Conservation (phyloP, 1,140 invertebrate genomes). For the Euwallacea fornicatus region DNA sequence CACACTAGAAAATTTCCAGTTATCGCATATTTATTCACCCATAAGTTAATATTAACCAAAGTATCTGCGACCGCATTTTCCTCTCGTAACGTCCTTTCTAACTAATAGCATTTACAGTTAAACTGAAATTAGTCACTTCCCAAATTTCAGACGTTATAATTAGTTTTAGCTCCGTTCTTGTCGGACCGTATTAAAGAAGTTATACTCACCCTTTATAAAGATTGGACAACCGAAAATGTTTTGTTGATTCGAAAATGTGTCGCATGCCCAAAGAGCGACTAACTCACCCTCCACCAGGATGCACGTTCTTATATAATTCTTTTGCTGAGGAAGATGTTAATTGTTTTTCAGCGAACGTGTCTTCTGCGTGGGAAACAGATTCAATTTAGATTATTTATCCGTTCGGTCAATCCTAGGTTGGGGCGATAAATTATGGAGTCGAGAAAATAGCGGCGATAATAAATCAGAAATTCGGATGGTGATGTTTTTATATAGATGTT, state of each 20-base stretch:
- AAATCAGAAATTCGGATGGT: too few relatives aligned
- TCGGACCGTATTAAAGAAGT: constrained; percentile 14
- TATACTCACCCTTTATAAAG: constrained; percentile 11
- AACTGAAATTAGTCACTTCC: constrained; percentile 34
- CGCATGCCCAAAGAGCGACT: background rate
- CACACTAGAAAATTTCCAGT: too few relatives aligned
- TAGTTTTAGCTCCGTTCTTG: constrained; percentile 17
- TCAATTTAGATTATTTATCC: too few relatives aligned
- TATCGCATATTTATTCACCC: constrained; percentile 16
- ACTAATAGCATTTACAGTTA: constrained; percentile 36
- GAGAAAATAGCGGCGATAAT: too few relatives aligned
- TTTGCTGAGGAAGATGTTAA: too few relatives aligned
- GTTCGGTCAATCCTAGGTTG: too few relatives aligned
- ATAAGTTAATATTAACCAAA: constrained; percentile 19
- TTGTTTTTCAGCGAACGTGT: too few relatives aligned
- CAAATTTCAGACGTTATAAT: constrained; percentile 27
- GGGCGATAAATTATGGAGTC: too few relatives aligned
- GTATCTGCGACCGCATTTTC: constrained; percentile 26
- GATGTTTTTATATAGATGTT: background rate
- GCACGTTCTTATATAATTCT: too few relatives aligned
- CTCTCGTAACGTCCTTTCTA: constrained; percentile 20
- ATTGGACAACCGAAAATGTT: constrained; percentile 13
- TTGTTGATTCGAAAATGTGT: constrained; percentile 12
- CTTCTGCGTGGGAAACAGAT: too few relatives aligned
- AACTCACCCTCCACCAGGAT: too few relatives aligned